These are phyloP conservation scores for Dolichotis patagonum DNA, from an alignment of 2,113 vertebrate species.

Conservation along the genomic window DNA sequence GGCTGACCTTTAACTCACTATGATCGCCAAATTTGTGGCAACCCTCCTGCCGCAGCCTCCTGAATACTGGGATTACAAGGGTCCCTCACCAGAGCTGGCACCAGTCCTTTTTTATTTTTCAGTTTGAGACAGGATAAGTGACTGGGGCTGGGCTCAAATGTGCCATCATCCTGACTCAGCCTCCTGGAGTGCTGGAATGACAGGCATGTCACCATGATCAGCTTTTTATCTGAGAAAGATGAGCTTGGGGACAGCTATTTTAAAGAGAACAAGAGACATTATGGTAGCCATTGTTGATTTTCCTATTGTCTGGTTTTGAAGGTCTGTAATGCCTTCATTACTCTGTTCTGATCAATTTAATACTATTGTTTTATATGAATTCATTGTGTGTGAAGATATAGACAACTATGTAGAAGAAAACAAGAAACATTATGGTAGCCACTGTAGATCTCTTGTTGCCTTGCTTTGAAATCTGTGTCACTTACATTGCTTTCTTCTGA, in stretches of 20 bases:
- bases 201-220: neutral
- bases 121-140: neutral
- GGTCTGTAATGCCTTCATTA: too few relatives aligned
- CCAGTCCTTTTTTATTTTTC: neutral
- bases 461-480: too few relatives aligned
- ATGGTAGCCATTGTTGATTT: too few relatives aligned
- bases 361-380: too few relatives aligned
- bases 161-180: neutral
- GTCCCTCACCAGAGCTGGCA: neutral
- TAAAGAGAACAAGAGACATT: too few relatives aligned
- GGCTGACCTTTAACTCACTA: neutral
- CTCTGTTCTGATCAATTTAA: too few relatives aligned
- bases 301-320: too few relatives aligned
- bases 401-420: too few relatives aligned
- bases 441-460: too few relatives aligned
- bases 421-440: too few relatives aligned
- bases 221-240: slow-evolving; percentile 15
- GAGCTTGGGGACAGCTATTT: neutral
- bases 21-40: neutral
- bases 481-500: too few relatives aligned
- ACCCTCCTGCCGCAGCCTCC: neutral
- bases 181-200: neutral
- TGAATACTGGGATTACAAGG: neutral
- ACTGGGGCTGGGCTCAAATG: neutral
- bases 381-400: too few relatives aligned